Evolutionary conservation across 2,797 vertebrate species (phyloP), one percentile per base, ranked within the genome.

Genomic region (Buphagus erythrorhynchus): DNA sequence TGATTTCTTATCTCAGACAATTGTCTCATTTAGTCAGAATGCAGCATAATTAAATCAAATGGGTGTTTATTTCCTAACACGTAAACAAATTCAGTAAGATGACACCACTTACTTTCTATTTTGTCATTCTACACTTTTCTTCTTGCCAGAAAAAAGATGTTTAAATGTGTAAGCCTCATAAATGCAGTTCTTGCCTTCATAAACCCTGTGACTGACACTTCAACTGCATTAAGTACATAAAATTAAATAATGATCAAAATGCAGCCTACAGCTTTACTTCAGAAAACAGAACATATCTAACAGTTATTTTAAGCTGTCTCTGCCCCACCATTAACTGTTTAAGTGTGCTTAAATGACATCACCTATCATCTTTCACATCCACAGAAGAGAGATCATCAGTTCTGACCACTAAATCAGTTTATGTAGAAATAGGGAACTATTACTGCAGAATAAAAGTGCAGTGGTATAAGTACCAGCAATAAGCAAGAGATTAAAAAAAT

Each of bases 241-340:
- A 74, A 90, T 71, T 48, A 93, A 94, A 74, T 73, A 90, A 83
- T 18, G 2, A 90, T 67, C 38, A 79, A 81, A 95, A 92, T 9
- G 21, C 3, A 9, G 38, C 31, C 59, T 49, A 49, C 28, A 35
- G 29, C 86, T 74, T 59, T 40, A 33, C 28, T 86, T 73, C 13
- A 71, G 57, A 86, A 80, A 88, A 92, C 52, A 33, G 33, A 57
- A 25, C 5, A 16, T 24, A 86, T 26, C 65, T 48, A 57, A 33
- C 21, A 35, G 29, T 25, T 76, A 31, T 61, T 83, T 76, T 57
- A 85, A 84, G 9, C 18, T 63, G 18, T 40, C 52, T 65, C 58
- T 79, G 51, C 20, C 54, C 28, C 63, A 59, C 26, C 29, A 49
- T 66, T 62, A 84, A 51, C 42, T 54, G 16, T n/a, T 33, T 51